Evolutionary conservation across 1,140 invertebrate genomes (phyloP).

Genomic region (Aplysia californica): DNA sequence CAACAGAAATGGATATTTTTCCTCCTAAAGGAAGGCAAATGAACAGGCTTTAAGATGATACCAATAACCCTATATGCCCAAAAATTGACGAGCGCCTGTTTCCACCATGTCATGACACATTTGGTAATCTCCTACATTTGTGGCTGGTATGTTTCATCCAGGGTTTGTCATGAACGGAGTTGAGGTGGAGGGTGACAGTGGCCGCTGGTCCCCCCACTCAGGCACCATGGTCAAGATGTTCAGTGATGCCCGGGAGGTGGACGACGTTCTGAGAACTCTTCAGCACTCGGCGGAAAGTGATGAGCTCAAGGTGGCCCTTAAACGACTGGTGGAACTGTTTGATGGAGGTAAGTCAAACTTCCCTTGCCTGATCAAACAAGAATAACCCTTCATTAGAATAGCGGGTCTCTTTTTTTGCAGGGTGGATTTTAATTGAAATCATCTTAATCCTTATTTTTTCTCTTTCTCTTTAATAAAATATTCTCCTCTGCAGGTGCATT

Average conservation of each 20-base stretch:
- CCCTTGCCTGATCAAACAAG: no score
- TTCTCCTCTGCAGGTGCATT: neutral
- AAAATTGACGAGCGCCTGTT: no score
- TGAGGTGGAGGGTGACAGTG: constrained; percentile 20
- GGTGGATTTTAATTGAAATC: no score
- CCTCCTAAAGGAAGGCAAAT: no score
- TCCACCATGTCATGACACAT: no score
- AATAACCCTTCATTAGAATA: no score
- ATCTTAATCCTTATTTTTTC: neutral
- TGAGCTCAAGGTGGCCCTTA: constrained; percentile 23
- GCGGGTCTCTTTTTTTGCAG: no score
- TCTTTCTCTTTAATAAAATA: neutral
- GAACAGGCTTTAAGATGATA: no score
- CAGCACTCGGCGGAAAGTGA: constrained; percentile 27
- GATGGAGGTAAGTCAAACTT: constrained; percentile 14
- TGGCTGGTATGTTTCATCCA: no score
- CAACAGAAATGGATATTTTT: no score
- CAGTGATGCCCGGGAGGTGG: constrained; percentile 27
- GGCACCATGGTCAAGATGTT: constrained; percentile 4
- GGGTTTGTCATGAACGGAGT: neutral
- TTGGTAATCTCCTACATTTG: no score
- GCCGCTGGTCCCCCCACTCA: constrained; percentile 29
- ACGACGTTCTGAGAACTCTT: constrained; percentile 24
- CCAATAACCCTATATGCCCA: no score
- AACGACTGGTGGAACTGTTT: constrained; percentile 26